Evolutionary conservation across 2,797 vertebrate species (phyloP), one percentile per base, ranked within the genome.

Genomic region (Decapterus maruadsi): DNA sequence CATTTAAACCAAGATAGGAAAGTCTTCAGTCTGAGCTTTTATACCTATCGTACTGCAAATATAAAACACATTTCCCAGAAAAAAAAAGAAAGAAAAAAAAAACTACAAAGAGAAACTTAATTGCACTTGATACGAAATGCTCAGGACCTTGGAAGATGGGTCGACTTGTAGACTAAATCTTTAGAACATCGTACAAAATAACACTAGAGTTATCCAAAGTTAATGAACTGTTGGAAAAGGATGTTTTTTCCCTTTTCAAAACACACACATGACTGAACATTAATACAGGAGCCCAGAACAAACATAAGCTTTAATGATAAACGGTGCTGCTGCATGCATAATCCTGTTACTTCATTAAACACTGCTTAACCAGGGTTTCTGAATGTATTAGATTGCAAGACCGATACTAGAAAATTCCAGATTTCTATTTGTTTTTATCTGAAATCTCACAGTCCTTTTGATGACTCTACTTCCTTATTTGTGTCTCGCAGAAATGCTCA

Each of bases 271-370:
- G 62, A 80, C 62, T 16, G 64, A 90, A 85, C 75, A 77, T 64
- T 64, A 70, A 83, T 62, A 75, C 57, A 77, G 68, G 50, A 75
- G 69, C 56, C 53, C 68, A 83, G 78, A 87, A 77, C 43, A 76
- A 67, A 77, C 48, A 66, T 36, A 59, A 55, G 63, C 64, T 67
- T 53, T 68, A 68, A 73, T 59, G 72, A 86, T 77, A 80, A 90
- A 90, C 74, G 65, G 68, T 68, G 51, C 68, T 16, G 65, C 66
- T 78, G 61, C 26, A 42, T 72, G 55, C 59, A 58, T 64, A 74
- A 83, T 86, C 86, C 84, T 77, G 71, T 61, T 51, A 58, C 84
- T 90, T 90, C 67, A 90, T 85, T 74, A 81, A 91, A 93, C 73
- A 67, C 75, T 67, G 86, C 83, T 90, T 75, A 87, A 79, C 76